Conservation (phyloP, 2,888 invertebrate genomes). For the Junonia oenone region DNA sequence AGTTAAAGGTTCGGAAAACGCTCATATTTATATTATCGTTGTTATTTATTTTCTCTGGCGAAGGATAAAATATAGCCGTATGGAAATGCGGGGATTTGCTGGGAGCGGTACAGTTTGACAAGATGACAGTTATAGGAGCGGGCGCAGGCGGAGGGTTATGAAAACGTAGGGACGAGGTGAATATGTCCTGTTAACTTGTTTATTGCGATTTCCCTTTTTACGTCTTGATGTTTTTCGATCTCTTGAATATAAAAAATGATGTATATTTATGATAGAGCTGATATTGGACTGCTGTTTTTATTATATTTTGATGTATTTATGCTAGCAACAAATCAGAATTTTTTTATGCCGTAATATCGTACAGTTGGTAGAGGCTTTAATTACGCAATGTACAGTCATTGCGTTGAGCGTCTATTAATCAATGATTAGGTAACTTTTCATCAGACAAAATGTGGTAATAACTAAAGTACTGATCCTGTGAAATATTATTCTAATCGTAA, state of each 20-base stretch:
- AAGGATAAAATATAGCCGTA: constrained; percentile 72
- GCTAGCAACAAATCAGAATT: background rate
- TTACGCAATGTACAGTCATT: too few relatives aligned
- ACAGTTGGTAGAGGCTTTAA: too few relatives aligned
- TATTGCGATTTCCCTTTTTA: constrained; percentile 50
- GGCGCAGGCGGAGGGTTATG: constrained; percentile 38
- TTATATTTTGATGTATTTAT: background rate
- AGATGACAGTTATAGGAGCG: constrained; percentile 71
- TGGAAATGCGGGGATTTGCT: constrained; percentile 73
- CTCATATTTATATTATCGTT: constrained; percentile 71
- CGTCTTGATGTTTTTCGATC: constrained; percentile 39
- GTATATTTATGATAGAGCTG: constrained; percentile 18
- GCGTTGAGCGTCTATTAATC: too few relatives aligned
- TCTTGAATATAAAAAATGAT: constrained; percentile 18
- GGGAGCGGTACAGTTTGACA: constrained; percentile 70
- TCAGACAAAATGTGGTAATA: too few relatives aligned
- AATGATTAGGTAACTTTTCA: too few relatives aligned
- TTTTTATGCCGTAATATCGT: too few relatives aligned
- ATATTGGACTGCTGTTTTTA: background rate
- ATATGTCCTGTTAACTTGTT: constrained; percentile 56
- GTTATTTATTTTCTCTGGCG: constrained; percentile 75
- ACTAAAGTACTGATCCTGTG: too few relatives aligned
- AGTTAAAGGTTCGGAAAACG: constrained; percentile 65
- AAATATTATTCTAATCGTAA: too few relatives aligned
- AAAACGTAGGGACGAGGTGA: constrained; percentile 34